Base-by-base conservation (phyloP, 2,797 vertebrate species). In the Selene dorsalis region DNA sequence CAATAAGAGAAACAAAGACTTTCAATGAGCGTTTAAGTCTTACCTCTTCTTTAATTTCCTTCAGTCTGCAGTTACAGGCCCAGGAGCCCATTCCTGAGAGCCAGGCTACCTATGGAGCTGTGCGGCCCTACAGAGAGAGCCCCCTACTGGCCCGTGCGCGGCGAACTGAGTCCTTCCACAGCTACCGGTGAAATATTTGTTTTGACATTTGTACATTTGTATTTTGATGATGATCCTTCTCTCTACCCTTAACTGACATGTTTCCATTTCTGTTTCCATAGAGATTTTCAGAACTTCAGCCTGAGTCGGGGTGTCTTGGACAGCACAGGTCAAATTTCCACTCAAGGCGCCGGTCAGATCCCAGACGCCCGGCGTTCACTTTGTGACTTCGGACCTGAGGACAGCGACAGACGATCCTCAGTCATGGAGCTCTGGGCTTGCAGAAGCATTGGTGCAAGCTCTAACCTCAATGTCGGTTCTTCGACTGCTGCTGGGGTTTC, bases 81-180 rank as follows among this genome's bases (percentile, higher is more conserved):
- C 96, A 95, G 0, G 97, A 98, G 72, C 92, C 95, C 32, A 94
- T 96, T 73, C 95, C 95, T 0, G 98, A 98, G 93, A 93, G 93
- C 67, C 92, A 90, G 4, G 94, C 97, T 12, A 97, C 97, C 0
- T 99, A 99, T 0, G 97, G 97, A 32, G 96, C 98, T 0, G 90
- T 99, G 72, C 92, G 97, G 35, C 97, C 98, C 0, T 98, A 98
- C 92, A 94, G 98, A 77, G 98, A 99, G 90, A 99, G 98, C 73
- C 98, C 98, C 22, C 87, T 99, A n/a, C 81, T 99, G 92, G 97
- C 98, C 53, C 94, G 97, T 9, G 97, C 98, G 0, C 94, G 98
- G 43, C 93, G 97, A 77, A 98, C 98, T 0, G 98, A 99, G 92
- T 99, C 97, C 88, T 99, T 99, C 85, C 95, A 98, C 93, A 97